Percentiles rank a stretch among this genome's conserved stretches.
phyloP scores from a whole-genome alignment of 2,888 invertebrate species.

The Xestoiulus laeticollis region DNA sequence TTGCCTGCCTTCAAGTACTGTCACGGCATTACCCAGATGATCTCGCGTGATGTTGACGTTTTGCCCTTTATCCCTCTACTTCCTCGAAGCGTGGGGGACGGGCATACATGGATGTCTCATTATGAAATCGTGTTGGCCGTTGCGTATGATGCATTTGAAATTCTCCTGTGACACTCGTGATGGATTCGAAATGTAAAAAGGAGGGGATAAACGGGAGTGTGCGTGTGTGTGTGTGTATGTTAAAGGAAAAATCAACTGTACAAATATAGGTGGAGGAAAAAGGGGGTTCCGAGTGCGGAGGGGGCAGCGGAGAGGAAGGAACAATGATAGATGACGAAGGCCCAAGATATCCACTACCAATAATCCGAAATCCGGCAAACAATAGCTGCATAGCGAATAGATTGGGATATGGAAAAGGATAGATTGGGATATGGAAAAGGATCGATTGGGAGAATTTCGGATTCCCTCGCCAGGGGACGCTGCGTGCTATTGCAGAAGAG shows the following conservation, averaged over 20 bases:
- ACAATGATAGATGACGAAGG: not conserved
- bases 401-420: not conserved
- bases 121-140: not conserved
- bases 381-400: not conserved
- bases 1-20: not conserved
- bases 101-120: not conserved
- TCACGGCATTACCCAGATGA: not conserved
- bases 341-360: conserved; percentile 26
- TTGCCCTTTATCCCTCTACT: not conserved
- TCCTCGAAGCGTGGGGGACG: not conserved
- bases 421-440: not conserved
- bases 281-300: not conserved
- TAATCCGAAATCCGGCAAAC: conserved; percentile 12
- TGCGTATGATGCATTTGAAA: not conserved
- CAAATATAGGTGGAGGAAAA: not conserved
- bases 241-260: not conserved
- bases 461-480: not conserved
- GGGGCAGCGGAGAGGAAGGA: conserved; percentile 19
- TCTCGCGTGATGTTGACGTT: not conserved
- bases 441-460: not conserved
- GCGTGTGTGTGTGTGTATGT: not conserved
- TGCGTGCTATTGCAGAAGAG: not conserved
- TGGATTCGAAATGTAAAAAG: conserved; percentile 15
- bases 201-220: not conserved
- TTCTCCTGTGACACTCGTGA: not conserved